phyloP scores from a whole-genome alignment of 1,140 invertebrate species.

The Dreissena rostriformis region DNA sequence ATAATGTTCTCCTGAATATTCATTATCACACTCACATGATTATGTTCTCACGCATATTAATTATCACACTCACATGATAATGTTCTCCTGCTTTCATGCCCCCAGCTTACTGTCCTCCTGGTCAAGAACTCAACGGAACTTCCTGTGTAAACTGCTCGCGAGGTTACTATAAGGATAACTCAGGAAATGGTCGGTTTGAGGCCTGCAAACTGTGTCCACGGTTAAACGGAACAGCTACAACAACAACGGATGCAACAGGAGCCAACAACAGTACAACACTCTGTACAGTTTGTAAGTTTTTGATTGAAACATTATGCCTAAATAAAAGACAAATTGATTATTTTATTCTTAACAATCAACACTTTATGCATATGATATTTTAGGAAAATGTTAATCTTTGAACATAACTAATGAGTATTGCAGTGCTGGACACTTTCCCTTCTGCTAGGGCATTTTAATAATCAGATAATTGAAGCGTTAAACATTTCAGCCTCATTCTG shows the following conservation, averaged over 20 bases:
- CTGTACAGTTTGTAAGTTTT: conserved; percentile 23
- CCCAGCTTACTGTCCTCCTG: conserved; percentile 17
- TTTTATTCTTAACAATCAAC: too few relatives aligned
- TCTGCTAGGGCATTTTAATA: too few relatives aligned
- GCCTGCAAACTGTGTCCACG: background rate
- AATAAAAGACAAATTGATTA: too few relatives aligned
- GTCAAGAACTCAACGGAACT: background rate
- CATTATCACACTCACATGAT: too few relatives aligned
- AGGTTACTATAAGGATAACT: conserved; percentile 22
- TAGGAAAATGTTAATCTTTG: background rate
- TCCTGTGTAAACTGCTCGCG: conserved; percentile 1
- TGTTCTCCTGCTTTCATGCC: background rate
- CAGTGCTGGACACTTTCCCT: too few relatives aligned
- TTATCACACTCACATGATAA: background rate
- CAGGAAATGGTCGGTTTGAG: background rate
- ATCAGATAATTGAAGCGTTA: too few relatives aligned
- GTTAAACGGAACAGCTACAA: background rate
- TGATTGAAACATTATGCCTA: too few relatives aligned
- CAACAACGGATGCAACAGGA: conserved; percentile 14
- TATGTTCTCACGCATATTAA: too few relatives aligned
- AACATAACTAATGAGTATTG: too few relatives aligned
- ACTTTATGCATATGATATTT: too few relatives aligned
- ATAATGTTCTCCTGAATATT: too few relatives aligned
- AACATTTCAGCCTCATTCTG: too few relatives aligned
- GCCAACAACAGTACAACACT: background rate